A percentile compares a stretch with the other conserved stretches of the same genome.
Conservation (phyloP, 2,797 vertebrate species). For the Huso huso region DNA sequence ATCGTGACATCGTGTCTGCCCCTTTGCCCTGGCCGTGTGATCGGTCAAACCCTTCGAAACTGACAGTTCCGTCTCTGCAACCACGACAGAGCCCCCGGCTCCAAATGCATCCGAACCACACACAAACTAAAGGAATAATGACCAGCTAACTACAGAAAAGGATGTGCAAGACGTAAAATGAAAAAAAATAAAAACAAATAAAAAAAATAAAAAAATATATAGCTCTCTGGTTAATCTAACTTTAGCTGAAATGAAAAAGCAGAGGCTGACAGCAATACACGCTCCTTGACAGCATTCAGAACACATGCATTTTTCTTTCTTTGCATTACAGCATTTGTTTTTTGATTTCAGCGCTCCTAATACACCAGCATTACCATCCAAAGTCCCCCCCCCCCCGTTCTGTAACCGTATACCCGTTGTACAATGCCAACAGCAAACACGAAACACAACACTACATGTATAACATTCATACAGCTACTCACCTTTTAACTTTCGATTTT, state of each 20-base stretch:
- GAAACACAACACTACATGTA: neutral
- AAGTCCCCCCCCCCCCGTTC: constrained; percentile 40
- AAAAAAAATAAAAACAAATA: no score
- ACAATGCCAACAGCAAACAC: constrained; percentile 5
- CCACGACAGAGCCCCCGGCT: constrained; percentile 28
- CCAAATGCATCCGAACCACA: constrained; percentile 27
- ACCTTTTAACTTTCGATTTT: constrained; percentile 51
- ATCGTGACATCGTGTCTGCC: constrained; percentile 19
- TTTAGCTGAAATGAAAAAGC: constrained; percentile 27
- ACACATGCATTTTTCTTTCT: constrained; percentile 3
- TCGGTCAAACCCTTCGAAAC: constrained; percentile 38
- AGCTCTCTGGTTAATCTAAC: constrained; percentile 23
- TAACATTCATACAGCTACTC: constrained; percentile 31
- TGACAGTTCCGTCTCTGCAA: constrained; percentile 54
- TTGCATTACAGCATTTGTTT: neutral
- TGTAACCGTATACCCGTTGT: constrained; percentile 23
- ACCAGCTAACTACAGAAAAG: constrained; percentile 54
- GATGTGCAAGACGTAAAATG: constrained; percentile 46
- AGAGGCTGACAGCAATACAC: constrained; percentile 10
- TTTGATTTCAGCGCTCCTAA: constrained; percentile 1
- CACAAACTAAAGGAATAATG: constrained; percentile 20
- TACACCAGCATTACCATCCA: constrained; percentile 9
- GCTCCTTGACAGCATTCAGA: constrained; percentile 26
- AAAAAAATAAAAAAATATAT: no score
- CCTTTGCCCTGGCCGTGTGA: constrained; percentile 26